Percentiles rank a stretch among this genome's conserved stretches.
These are phyloP conservation scores for Podabrus alpinus DNA, from an alignment of 2,888 invertebrate species.

Conservation along the genomic window DNA sequence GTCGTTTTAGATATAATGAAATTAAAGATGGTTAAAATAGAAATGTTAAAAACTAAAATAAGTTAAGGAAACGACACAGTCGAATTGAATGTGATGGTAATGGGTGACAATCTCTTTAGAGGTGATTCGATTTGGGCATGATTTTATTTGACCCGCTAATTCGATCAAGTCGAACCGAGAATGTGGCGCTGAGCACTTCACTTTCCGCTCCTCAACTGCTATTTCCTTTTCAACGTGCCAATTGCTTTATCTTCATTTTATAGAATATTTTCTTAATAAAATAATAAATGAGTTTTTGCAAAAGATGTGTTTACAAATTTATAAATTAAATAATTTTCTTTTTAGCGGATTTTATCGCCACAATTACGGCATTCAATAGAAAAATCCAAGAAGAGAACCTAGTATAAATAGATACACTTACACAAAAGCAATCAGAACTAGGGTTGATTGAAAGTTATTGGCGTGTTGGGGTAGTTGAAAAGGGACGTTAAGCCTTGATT, in stretches of 20 bases:
- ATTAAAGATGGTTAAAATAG: constrained; percentile 1
- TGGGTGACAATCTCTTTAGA: constrained; percentile 55
- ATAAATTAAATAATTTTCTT: not conserved
- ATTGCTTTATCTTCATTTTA: constrained; percentile 17
- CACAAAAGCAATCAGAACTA: constrained; percentile 24
- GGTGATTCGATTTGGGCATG: constrained; percentile 53
- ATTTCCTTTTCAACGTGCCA: constrained; percentile 31
- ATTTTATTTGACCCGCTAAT: constrained; percentile 56
- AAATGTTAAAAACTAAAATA: constrained; percentile 18
- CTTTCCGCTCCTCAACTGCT: constrained; percentile 29
- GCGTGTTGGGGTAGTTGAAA: constrained; percentile 20
- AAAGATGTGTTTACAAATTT: not conserved
- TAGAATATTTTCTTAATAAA: constrained; percentile 5
- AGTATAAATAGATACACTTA: constrained; percentile 6
- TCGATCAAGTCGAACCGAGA: constrained; percentile 45
- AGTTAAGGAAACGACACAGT: constrained; percentile 32
- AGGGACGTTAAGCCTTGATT: constrained; percentile 36
- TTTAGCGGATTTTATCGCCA: not conserved
- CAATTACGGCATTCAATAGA: not conserved
- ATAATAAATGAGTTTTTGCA: not conserved
- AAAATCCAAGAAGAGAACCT: not conserved
- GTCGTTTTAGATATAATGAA: not conserved
- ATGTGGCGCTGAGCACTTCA: constrained; percentile 30
- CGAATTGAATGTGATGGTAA: constrained; percentile 54
- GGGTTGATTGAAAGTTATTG: constrained; percentile 26